Conservation (phyloP, 2,113 vertebrate genomes). For the Ailurus styani region DNA sequence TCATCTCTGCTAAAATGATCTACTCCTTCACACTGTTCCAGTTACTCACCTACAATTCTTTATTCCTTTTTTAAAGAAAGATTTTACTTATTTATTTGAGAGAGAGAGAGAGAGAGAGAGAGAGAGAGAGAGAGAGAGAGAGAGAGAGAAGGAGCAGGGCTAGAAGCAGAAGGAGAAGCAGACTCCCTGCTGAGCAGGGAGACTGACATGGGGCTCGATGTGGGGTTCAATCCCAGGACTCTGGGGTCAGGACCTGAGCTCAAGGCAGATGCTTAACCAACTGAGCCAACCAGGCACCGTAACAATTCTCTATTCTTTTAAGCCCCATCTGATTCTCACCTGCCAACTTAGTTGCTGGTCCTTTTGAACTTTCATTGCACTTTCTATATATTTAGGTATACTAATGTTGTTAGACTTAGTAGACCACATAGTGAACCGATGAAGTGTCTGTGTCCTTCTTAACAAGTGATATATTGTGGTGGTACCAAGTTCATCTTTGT, state of each 20-base stretch:
- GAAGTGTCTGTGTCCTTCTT: not conserved
- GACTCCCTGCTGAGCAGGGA: not conserved
- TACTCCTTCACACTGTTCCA: not conserved
- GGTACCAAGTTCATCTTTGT: not conserved
- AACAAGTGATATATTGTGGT: not conserved
- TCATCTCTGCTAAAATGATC: not conserved
- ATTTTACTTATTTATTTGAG: not conserved
- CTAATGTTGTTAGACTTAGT: not conserved
- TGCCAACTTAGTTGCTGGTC: not conserved
- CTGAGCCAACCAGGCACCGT: not conserved
- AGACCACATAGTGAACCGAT: not conserved
- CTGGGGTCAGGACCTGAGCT: not conserved
- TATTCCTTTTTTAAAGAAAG: not conserved
- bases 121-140: not conserved
- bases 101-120: not conserved
- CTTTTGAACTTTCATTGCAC: not conserved
- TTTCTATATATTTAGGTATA: not conserved
- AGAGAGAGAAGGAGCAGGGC: not conserved
- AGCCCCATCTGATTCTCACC: not conserved
- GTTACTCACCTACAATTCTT: not conserved
- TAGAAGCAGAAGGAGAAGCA: not conserved
- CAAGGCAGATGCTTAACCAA: not conserved
- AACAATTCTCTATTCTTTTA: not conserved
- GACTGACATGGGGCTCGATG: not conserved
- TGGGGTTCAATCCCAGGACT: not conserved